Base-by-base conservation (phyloP, 1,140 invertebrate species). In the Pseudomyrmex gracilis region DNA sequence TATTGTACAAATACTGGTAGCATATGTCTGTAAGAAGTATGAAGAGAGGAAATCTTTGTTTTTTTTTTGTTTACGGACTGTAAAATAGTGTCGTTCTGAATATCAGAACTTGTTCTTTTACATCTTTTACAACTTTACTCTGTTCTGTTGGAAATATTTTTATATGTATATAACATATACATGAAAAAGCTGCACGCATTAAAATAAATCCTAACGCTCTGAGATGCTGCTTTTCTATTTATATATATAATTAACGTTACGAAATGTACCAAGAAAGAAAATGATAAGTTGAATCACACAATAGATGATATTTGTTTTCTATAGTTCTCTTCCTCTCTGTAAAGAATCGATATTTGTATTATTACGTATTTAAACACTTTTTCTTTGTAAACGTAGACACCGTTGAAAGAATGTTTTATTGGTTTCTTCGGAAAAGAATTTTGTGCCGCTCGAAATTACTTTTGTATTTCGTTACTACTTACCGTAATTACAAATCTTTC, bases 201-300 rank as follows among this genome's bases (percentile, higher is more conserved):
- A 78, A 68, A 78, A 78, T 78, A 78, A 64, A 78, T 78, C 34
- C 53, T 70, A 51, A 78, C 66, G 68, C 70, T 34, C 70, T 34
- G 34, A 34, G 34, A 34, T 7, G 53, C 76, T 70, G 51, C 7
- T 43, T 78, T 47, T 2, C 76, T 78, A 78, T 78, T 78, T 78
- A 68, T 78, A 78, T 78, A 70, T 78, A 68, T 78, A 70, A 43
- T 22, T 58, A 34, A 68, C 34, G 51, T 78, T 78, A 70, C 20
- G 49, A 58, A 24, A 78, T 53, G 5, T 68, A n/a, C n/a, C 74
- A 13, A 70, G 20, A 58, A 67, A 78, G 17, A 34, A 47, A 78
- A 47, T 51, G 43, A 78, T 76, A 76, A 76, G 34, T 76, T 66
- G 12, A 51, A 76, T 63, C 45, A 64, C 45, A 64, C 34, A 34